Percentiles rank a stretch among this genome's conserved stretches.
Evolutionary conservation across 2,113 vertebrate species (phyloP).

Genomic region (Bufo gargarizans): DNA sequence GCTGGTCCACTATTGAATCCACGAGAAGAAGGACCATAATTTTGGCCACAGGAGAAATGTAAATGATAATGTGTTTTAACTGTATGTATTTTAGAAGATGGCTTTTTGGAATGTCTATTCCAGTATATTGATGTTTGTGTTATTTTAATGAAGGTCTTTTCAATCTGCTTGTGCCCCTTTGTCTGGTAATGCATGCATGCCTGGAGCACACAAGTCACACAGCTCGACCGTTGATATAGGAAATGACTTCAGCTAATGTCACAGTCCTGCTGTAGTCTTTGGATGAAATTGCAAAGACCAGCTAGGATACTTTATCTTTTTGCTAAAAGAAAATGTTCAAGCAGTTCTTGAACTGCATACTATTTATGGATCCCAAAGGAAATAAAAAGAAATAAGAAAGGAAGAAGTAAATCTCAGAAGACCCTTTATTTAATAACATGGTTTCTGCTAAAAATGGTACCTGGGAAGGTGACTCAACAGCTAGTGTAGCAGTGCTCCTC

Average conservation of each 20-base stretch:
- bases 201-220: slow-evolving; percentile 29
- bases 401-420: slow-evolving; percentile 14
- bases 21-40: too few species aligned
- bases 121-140: slow-evolving; percentile 23
- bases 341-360: slow-evolving; percentile 25
- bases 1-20: too few species aligned
- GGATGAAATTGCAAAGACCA: slow-evolving; percentile 22
- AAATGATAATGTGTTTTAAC: neutral
- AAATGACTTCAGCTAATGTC: slow-evolving; percentile 45
- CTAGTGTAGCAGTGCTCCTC: neutral
- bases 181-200: slow-evolving; percentile 47
- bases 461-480: slow-evolving; percentile 29
- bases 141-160: slow-evolving; percentile 48
- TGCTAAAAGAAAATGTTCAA: slow-evolving; percentile 50
- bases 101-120: neutral
- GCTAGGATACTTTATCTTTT: slow-evolving; percentile 43
- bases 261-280: neutral
- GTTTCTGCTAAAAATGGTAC: slow-evolving; percentile 17
- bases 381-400: slow-evolving; percentile 33
- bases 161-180: slow-evolving; percentile 14
- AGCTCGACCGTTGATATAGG: slow-evolving; percentile 34
- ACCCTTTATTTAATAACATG: slow-evolving; percentile 26
- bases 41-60: too few species aligned
- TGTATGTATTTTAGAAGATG: neutral
- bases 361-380: slow-evolving; percentile 43